These are phyloP conservation scores for Drosophila yakuba DNA, from an alignment of 1,140 invertebrate species.

Conservation along the genomic window DNA sequence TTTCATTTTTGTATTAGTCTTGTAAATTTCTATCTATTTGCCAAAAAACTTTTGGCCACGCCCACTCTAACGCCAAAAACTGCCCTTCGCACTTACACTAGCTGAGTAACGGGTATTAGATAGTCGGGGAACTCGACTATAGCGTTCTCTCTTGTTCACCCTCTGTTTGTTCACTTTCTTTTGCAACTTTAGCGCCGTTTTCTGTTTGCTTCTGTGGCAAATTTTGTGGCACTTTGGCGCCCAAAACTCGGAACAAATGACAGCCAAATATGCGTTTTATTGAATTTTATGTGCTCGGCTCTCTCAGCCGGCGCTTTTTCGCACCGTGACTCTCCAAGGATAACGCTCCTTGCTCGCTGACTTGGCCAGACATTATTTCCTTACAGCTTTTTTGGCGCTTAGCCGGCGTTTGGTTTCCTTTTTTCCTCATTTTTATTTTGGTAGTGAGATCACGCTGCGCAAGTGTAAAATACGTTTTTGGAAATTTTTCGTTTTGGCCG, in stretches of 20 bases:
- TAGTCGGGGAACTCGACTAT: too few species aligned
- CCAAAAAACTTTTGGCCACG: too few species aligned
- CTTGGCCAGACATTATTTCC: conserved; percentile 49
- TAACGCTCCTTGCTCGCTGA: conserved; percentile 29
- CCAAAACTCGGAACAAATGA: conserved; percentile 79
- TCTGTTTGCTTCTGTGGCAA: conserved; percentile 48
- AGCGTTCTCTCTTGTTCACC: too few species aligned
- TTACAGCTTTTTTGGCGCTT: conserved; percentile 41
- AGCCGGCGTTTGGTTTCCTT: conserved; percentile 21
- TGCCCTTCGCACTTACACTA: too few species aligned
- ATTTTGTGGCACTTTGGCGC: conserved; percentile 79
- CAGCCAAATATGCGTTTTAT: conserved; percentile 83
- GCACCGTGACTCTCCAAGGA: conserved; percentile 20
- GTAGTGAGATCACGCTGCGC: conserved; percentile 37
- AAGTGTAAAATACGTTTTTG: conserved; percentile 47
- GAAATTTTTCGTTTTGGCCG: conserved; percentile 29
- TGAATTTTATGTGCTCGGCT: conserved; percentile 74
- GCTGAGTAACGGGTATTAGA: too few species aligned
- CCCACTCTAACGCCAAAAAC: too few species aligned
- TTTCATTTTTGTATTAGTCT: too few species aligned
- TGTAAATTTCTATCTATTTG: too few species aligned
- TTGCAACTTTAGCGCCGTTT: conserved; percentile 67
- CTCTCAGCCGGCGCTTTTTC: conserved; percentile 30
- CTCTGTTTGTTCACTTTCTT: conserved; percentile 42
- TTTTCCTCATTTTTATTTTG: conserved; percentile 10